These are phyloP conservation scores for Herminia tarsipennalis DNA, from an alignment of 2,888 invertebrate genomes.

Conservation along the genomic window DNA sequence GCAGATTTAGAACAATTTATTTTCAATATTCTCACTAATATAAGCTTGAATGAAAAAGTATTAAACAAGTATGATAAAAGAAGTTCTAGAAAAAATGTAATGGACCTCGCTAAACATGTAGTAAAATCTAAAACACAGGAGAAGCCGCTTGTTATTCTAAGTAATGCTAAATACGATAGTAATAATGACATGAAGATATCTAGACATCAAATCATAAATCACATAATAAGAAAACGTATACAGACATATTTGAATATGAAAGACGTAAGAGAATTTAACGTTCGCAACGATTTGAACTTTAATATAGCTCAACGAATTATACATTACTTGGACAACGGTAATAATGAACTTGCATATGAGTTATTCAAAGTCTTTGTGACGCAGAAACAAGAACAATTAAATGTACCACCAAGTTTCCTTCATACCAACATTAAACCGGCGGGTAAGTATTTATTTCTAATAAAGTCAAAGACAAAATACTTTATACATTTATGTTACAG, in stretches of 20 bases:
- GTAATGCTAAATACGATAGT: constrained; percentile 18
- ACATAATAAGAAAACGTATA: constrained; percentile 69
- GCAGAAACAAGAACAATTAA: constrained; percentile 29
- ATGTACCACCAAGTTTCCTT: constrained; percentile 8
- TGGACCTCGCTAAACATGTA: neutral
- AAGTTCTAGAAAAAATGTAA: constrained; percentile 14
- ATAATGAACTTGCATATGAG: constrained; percentile 63
- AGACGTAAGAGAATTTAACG: constrained; percentile 46
- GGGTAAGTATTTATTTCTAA: constrained; percentile 29
- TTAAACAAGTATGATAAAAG: constrained; percentile 42
- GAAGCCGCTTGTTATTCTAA: constrained; percentile 7
- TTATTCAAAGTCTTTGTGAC: constrained; percentile 62
- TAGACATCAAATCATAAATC: constrained; percentile 66
- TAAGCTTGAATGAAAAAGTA: constrained; percentile 57
- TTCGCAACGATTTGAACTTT: constrained; percentile 56
- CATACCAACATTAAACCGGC: neutral
- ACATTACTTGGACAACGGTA: constrained; percentile 60
- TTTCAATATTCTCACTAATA: constrained; percentile 49
- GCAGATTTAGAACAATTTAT: constrained; percentile 58
- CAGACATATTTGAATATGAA: constrained; percentile 57
- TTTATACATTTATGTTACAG: too few species aligned
- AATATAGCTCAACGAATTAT: constrained; percentile 65
- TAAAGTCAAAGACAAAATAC: too few species aligned
- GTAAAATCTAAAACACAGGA: constrained; percentile 2
- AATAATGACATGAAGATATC: constrained; percentile 49